A percentile compares a stretch with the other conserved stretches of the same genome.
Evolutionary conservation across 2,888 invertebrate genomes (phyloP).

Genomic region (Coelopa pilipes): DNA sequence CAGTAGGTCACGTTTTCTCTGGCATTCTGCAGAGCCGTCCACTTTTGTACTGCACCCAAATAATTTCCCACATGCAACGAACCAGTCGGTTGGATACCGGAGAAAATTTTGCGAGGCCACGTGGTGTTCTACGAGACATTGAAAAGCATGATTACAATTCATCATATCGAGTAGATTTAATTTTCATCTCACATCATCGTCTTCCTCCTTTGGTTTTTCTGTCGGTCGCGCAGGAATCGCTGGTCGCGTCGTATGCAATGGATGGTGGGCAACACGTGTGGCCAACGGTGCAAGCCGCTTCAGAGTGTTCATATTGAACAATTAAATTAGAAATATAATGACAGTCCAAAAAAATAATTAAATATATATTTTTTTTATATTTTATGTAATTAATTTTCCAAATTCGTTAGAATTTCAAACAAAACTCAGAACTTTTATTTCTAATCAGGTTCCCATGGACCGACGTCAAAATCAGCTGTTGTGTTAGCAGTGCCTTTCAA

Average conservation of each 20-base stretch:
- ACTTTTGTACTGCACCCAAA: conserved; percentile 89
- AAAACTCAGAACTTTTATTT: too few species aligned
- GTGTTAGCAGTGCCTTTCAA: background rate
- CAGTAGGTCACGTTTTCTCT: conserved; percentile 80
- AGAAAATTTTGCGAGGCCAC: conserved; percentile 78
- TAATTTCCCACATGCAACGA: conserved; percentile 96
- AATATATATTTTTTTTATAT: too few species aligned
- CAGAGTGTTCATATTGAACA: conserved; percentile 21
- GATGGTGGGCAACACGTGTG: background rate
- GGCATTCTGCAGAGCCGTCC: conserved; percentile 82
- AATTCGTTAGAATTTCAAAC: too few species aligned
- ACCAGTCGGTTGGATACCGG: conserved; percentile 98
- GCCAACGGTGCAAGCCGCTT: conserved; percentile 2
- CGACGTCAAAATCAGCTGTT: conserved; percentile 26
- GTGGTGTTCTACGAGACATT: conserved; percentile 39
- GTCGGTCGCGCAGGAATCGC: conserved; percentile 8
- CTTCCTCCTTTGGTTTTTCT: conserved; percentile 30
- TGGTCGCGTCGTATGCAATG: background rate
- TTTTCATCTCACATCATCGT: conserved; percentile 24
- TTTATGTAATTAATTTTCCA: too few species aligned
- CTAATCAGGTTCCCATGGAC: background rate
- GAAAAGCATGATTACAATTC: background rate
- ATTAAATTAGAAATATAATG: background rate
- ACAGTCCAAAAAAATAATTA: conserved; percentile 4
- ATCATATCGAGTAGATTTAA: conserved; percentile 15